Evolutionary conservation across 2,888 invertebrate species (phyloP).

Genomic region (Leptarthrus brevirostris): DNA sequence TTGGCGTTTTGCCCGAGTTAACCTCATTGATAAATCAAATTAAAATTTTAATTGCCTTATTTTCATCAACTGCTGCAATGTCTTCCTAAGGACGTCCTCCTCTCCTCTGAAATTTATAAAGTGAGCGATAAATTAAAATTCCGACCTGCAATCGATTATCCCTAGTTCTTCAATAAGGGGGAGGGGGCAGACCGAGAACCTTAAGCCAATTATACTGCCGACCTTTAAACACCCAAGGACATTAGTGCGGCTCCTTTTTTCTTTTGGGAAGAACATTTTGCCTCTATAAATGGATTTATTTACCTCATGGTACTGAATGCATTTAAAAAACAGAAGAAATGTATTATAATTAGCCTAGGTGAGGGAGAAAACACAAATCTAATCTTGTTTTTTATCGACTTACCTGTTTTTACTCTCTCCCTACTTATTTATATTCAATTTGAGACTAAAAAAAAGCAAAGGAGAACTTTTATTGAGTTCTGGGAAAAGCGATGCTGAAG

Average conservation of each 20-base stretch:
- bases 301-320: too few species aligned
- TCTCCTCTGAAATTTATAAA: neutral
- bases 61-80: too few species aligned
- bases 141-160: neutral
- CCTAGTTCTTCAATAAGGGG: neutral
- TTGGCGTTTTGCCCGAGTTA: too few species aligned
- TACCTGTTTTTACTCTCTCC: neutral
- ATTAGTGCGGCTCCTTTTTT: too few species aligned
- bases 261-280: too few species aligned
- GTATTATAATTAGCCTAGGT: constrained; percentile 32
- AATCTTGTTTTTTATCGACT: constrained; percentile 2
- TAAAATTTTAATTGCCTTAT: neutral
- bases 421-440: constrained; percentile 18
- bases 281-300: too few species aligned
- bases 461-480: too few species aligned
- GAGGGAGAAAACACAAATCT: constrained; percentile 14
- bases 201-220: too few species aligned
- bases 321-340: neutral
- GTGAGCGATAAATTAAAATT: neutral
- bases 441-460: neutral
- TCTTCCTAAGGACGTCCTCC: neutral
- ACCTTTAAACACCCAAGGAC: too few species aligned
- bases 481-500: too few species aligned
- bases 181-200: too few species aligned
- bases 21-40: neutral